Base-by-base conservation (phyloP, 2,797 vertebrate genomes). In the Smutsia temminckii region DNA sequence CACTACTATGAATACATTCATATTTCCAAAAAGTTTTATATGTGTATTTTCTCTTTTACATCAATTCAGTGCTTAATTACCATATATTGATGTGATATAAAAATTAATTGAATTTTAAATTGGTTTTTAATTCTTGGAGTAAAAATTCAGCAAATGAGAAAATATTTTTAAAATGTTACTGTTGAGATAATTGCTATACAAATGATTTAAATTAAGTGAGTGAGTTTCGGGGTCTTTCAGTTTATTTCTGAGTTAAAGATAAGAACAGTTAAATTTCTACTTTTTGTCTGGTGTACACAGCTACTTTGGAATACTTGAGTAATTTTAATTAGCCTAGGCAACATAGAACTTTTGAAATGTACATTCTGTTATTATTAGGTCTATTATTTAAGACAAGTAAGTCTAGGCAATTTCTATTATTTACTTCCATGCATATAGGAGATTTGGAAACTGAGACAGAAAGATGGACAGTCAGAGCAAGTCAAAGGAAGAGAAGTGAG, bases 141-240 rank as follows among this genome's bases (percentile, higher is more conserved):
- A 68, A 97, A 97, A 91, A 6, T 87, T 96, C 96, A 96, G 13
- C 4, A 96, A 91, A 13, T 18, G 81, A 53, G 85, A 96, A 97
- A 85, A 4, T 2, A 69, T 0, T 61, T 91, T 96, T 91, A 90
- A 91, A 63, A 85, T 95, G 66, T 64, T 88, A 95, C 46, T 95
- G 34, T 34, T 89, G 92, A 53, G 59, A 86, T 95, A 96, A 97
- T 97, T 98, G 49, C 75, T 93, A n/a, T 59, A 25, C n/a, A 96
- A 96, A 3, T 79, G 61, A 79, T 78, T 71, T 79, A 93, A 97
- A 96, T 95, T 57, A 86, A 92, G 64, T 61, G 42, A 95, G 97
- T 95, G 88, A 85, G 37, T 49, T 74, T 59, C 53, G 75, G 27
- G 17, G 4, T 6, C 2, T 94, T 96, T 97, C 84, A 93, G 68